Base-by-base conservation (phyloP, 2,888 invertebrate species). In the Synanthedon formicaeformis region DNA sequence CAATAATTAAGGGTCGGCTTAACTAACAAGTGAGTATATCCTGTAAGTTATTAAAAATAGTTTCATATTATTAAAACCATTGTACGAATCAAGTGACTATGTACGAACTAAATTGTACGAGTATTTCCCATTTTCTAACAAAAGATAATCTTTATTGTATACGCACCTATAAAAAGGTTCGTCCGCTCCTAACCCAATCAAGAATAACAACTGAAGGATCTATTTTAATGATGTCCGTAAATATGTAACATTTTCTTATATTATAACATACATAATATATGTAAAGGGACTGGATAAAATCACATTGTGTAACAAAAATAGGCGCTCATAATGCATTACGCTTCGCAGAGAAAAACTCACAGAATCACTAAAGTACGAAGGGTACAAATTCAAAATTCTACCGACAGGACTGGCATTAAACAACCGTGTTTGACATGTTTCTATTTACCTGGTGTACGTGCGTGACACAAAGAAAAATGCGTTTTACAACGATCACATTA, bases 371-470 rank as follows among this genome's bases (percentile, higher is more conserved):
- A 62, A 58, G 34, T 10, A 34, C 10, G 55, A 64, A 67, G 55
- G 66, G 65, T 64, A 64, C 58, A 65, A 71, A 67, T 66, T 69
- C 63, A 58, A 66, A 70, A 75, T 75, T 69, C 69, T 61, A 69
- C 63, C 58, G 65, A 71, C 69, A 71, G 65, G 63, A 66, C 63
- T 60, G 62, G 62, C 69, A 69, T 72, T 66, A 69, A 69, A 69
- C 63, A 67, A 62, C 63, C 63, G 64, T 64, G 65, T 67, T 74
- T 72, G 70, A 73, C 66, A 70, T 71, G 66, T 68, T 67, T 70
- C 59, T 71, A 66, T 77, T 71, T 71, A 66, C 60, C 58, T 60
- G 58, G 51, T 59, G 52, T 55, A 48, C 52, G 56, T 54, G 51
- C 12, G 18, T 55, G 54, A 53, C 57, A 53, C 60, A 62, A 60